A percentile compares a stretch with the other conserved stretches of the same genome.
These are phyloP conservation scores for Parazoanthus darwini DNA, from an alignment of 92 coral and sea anemone species.

Conservation along the genomic window DNA sequence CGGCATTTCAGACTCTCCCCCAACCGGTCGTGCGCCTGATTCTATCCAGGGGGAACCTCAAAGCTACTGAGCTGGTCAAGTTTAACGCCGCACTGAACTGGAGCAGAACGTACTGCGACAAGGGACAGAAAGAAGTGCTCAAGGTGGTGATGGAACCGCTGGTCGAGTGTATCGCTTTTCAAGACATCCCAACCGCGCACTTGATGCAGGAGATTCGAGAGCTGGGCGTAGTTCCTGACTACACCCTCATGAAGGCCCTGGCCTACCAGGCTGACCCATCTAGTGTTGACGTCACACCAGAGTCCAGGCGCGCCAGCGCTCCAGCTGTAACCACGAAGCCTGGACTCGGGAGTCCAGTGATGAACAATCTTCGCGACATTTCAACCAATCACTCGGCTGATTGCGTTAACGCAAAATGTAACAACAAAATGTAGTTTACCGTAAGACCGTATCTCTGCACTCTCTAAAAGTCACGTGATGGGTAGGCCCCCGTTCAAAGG, in stretches of 20 bases:
- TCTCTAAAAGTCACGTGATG: no score
- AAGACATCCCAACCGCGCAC: constrained; percentile 58
- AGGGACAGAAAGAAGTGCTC: constrained; percentile 22
- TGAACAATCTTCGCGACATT: constrained; percentile 32
- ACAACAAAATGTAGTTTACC: constrained; percentile 7
- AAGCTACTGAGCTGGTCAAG: constrained; percentile 60
- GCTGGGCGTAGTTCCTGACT: constrained; percentile 57
- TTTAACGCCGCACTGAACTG: constrained; percentile 60
- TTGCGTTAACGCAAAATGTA: not conserved
- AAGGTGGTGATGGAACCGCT: constrained; percentile 59
- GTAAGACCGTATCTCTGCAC: not conserved
- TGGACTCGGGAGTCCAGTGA: constrained; percentile 3
- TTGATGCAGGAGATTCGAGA: constrained; percentile 65
- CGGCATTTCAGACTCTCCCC: constrained; percentile 58
- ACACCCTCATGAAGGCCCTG: constrained; percentile 62
- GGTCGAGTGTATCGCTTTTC: constrained; percentile 65
- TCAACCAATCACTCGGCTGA: constrained; percentile 4
- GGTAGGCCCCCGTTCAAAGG: no score
- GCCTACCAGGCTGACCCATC: constrained; percentile 70
- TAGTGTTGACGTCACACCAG: constrained; percentile 44
- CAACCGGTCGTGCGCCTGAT: constrained; percentile 62
- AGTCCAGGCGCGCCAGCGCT: constrained; percentile 27
- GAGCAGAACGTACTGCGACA: constrained; percentile 58
- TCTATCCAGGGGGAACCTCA: constrained; percentile 55
- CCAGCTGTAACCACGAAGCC: not conserved